Evolutionary conservation across 2,797 vertebrate species (phyloP), one percentile per base, ranked within the genome.

Genomic region (Myripristis murdjan): DNA sequence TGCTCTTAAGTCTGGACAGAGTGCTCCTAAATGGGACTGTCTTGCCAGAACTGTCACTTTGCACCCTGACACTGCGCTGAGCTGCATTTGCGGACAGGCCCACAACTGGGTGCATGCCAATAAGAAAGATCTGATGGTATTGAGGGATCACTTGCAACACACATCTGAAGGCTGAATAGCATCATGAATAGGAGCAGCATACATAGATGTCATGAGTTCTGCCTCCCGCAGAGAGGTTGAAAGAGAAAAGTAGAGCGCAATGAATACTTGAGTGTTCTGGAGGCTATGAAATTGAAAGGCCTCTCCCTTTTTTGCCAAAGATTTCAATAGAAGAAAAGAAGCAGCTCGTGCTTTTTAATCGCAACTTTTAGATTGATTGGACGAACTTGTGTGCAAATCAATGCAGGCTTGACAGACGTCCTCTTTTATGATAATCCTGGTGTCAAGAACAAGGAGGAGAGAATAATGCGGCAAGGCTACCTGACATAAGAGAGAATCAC

Each of bases 231-330:
- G 95, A 91, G 96, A 95, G 88, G 88, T 90, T 95, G 95, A 96
- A 95, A 96, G 95, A 89, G 85, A 91, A 89, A 92, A 93, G 89
- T 86, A 86, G 92, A 93, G 85, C 89, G 91, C 85, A 87, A 91
- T 93, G 95, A 96, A 95, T 94, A 95, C 95, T 90, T 94, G 95
- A 94, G 91, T 94, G 91, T 96, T 95, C 94, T 91, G 83, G 93
- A 88, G 93, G 95, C 92, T 90, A 91, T 93, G 91, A 93, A 94
- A 95, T 95, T 95, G 95, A 94, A 96, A 94, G 92, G 89, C 93
- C 91, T 95, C 90, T 79, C 93, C 93, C 92, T 83, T 93, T 92
- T 87, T 78, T 81, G 53, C 77, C 60, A 73, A 83, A 94, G 92
- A 95, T 95, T 94, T 94, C 85, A 85, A 85, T 82, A 54, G 84